Evolutionary conservation across 2,113 vertebrate species (phyloP).

Genomic region (Ochotona curzoniae): DNA sequence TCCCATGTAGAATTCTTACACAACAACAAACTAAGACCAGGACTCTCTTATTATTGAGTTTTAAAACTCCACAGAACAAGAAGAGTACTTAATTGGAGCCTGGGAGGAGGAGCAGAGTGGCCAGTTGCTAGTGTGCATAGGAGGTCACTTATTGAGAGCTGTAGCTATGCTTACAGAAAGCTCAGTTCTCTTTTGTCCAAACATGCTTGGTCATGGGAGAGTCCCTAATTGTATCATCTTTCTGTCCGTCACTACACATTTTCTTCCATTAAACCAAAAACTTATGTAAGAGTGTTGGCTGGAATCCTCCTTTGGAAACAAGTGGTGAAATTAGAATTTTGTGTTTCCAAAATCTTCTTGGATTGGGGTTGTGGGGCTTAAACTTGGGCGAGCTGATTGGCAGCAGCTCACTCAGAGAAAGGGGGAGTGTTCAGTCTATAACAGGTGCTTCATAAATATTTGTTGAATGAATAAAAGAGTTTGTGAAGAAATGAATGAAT

Average conservation of each 20-base stretch:
- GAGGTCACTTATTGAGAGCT: neutral
- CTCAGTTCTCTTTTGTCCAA: neutral
- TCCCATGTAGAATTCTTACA: fast-evolving
- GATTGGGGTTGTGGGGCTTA: neutral
- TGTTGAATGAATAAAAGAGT: neutral
- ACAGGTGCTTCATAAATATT: neutral
- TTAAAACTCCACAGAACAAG: no score
- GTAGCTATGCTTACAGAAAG: fast-evolving
- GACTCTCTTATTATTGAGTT: no score
- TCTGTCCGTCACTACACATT: neutral
- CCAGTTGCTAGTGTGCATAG: no score
- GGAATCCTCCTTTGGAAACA: neutral
- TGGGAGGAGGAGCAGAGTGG: no score
- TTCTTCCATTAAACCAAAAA: neutral
- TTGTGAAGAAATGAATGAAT: neutral
- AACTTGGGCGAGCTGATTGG: neutral
- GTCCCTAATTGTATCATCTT: neutral
- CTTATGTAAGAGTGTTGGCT: neutral
- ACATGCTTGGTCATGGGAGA: neutral
- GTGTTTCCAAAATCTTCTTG: neutral
- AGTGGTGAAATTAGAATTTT: neutral
- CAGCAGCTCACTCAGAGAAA: neutral
- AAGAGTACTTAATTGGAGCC: no score
- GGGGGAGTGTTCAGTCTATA: fast-evolving
- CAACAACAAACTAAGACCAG: no score